A percentile compares a stretch with the other conserved stretches of the same genome.
phyloP scores from a whole-genome alignment of 2,113 vertebrate species.

The Lophochroa leadbeateri region DNA sequence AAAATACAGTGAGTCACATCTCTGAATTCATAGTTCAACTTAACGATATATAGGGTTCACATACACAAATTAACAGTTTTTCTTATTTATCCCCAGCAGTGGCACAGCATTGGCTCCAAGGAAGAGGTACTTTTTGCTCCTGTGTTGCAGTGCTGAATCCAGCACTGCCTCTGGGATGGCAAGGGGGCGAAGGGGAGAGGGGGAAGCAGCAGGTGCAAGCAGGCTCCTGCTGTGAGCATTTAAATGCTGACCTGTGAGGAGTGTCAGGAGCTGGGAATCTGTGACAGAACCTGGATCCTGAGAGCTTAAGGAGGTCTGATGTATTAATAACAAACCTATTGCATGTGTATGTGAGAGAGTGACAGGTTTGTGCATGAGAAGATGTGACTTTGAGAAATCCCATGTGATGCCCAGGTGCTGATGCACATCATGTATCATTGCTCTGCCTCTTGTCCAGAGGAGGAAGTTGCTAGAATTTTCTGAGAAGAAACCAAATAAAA shows the following conservation, averaged over 20 bases:
- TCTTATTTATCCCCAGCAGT: neutral
- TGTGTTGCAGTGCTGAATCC: neutral
- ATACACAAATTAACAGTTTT: neutral
- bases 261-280: neutral
- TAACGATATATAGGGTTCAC: neutral
- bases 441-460: neutral
- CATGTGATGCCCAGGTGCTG: neutral
- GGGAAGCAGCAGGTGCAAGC: neutral
- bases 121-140: neutral
- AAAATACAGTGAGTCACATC: rapidly evolving
- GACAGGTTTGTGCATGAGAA: neutral
- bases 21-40: neutral
- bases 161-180: rapidly evolving
- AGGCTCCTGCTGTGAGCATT: neutral
- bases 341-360: neutral
- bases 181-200: neutral
- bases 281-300: neutral
- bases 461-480: neutral
- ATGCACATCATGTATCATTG: rapidly evolving
- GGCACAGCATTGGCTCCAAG: neutral
- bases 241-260: neutral
- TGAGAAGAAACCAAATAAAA: neutral
- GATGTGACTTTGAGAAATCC: neutral
- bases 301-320: neutral
- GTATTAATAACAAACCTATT: neutral